These are phyloP conservation scores for Hypomesus transpacificus DNA, from an alignment of 2,113 vertebrate species.

Conservation along the genomic window DNA sequence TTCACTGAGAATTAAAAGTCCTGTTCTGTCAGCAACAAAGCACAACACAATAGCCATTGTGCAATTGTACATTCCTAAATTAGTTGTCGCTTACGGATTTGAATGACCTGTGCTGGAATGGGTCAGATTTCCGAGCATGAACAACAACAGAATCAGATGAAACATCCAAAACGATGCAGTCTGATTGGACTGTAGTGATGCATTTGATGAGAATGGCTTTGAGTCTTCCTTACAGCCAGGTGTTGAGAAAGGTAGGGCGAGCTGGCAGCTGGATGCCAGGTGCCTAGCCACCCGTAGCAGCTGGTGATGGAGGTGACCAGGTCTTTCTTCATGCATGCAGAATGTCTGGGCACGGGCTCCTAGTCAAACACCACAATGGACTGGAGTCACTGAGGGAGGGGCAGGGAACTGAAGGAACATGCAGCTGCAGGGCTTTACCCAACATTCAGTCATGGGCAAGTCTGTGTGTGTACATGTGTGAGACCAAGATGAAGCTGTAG, in stretches of 20 bases:
- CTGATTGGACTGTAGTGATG: too few relatives aligned
- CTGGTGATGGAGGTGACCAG: not conserved
- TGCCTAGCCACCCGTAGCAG: slow-evolving; percentile 24
- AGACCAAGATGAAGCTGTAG: not conserved
- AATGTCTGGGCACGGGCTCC: slow-evolving; percentile 39
- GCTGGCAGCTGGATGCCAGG: slow-evolving; percentile 40
- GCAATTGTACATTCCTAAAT: too few relatives aligned
- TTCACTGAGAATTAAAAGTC: slow-evolving; percentile 10
- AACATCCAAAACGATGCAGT: too few relatives aligned
- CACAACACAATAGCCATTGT: too few relatives aligned
- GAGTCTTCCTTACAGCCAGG: not conserved
- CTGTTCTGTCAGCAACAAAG: not conserved
- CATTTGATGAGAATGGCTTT: too few relatives aligned
- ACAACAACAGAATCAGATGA: too few relatives aligned
- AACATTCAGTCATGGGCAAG: not conserved
- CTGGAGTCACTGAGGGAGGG: not conserved
- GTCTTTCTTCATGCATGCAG: slow-evolving; percentile 7
- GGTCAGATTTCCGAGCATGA: too few relatives aligned
- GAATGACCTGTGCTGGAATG: too few relatives aligned
- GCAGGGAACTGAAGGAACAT: slow-evolving; percentile 1
- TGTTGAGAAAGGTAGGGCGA: slow-evolving; percentile 6
- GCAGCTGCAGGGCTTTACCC: slow-evolving; percentile 35
- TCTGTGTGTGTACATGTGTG: not conserved
- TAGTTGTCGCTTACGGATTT: too few relatives aligned
- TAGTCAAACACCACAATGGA: slow-evolving; percentile 27